Conservation (phyloP, 2,113 vertebrate species). For the Eleginops maclovinus region DNA sequence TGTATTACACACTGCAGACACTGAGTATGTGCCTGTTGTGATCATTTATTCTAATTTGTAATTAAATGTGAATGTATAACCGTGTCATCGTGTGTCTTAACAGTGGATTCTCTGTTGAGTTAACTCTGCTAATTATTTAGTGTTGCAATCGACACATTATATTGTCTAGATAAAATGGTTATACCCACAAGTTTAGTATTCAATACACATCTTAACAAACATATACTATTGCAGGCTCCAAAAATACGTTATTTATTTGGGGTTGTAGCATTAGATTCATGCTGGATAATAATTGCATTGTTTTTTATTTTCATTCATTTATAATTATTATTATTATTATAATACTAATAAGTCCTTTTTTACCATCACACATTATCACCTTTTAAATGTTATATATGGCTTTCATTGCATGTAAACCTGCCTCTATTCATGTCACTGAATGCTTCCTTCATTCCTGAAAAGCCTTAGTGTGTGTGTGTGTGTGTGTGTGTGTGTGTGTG, state of each 20-base stretch:
- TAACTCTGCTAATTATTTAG: neutral
- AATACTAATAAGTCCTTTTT: no score
- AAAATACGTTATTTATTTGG: neutral
- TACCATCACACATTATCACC: neutral
- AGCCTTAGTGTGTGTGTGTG: constrained; percentile 21
- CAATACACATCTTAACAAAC: neutral
- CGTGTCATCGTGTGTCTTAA: neutral
- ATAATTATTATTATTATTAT: neutral
- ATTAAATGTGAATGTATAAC: neutral
- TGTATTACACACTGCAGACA: neutral
- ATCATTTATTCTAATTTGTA: neutral
- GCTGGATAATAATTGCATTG: no score
- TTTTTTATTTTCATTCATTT: neutral
- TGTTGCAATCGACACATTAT: neutral
- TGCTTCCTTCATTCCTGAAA: constrained; percentile 18
- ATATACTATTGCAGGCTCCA: neutral
- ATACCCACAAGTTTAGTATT: neutral
- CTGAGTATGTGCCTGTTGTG: neutral
- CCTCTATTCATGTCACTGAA: constrained; percentile 18
- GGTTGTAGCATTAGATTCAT: neutral
- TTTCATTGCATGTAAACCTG: constrained; percentile 12
- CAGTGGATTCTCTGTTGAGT: neutral
- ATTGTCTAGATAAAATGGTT: neutral
- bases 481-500: constrained; percentile 27
- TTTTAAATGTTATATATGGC: neutral